Evolutionary conservation across 1,140 invertebrate genomes (phyloP), one percentile per base, ranked within the genome.

Genomic region (Calosoma granatense): DNA sequence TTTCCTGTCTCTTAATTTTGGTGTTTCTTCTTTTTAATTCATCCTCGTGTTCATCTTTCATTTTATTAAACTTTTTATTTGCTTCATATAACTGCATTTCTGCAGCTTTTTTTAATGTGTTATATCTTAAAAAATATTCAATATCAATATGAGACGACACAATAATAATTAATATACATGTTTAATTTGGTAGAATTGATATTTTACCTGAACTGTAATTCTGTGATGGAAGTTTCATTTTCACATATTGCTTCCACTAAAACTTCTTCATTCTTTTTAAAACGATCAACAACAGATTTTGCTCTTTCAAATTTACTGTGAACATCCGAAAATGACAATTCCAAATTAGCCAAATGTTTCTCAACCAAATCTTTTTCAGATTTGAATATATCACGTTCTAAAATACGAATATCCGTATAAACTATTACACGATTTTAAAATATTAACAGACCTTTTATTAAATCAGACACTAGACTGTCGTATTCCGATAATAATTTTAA

Each of bases 231-330:
- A 6, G 58, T 47, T 41, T 66, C 61, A 51, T 66, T 65, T 51
- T 66, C 61, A 14, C 23, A 26, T 0, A 69, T 22, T 56, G 68
- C 59, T 3, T 56, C 54, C n/a, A 62, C 55, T 14, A 67, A 58
- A 2, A 58, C 30, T 1, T 58, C 52, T 51, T 70, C 63, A 51
- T 67, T 65, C 15, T 63, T 53, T 30, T 65, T 61, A 22, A 62
- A 65, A 6, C 61, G 60, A n/a, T 56, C 22, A 19, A 69, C 60
- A 4, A 66, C 55, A 14, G 43, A n/a, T 57, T 65, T 68, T 3
- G 67, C 61, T 22, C 63, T 60, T 22, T 67, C 62, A 43, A 65
- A 70, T 56, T 69, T 68, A 36, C 59, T 56, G 9, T 67, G 17
- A 0, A 69, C 51, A 47, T 67, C 64, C 15, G 62, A 52, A 57